These are phyloP conservation scores for Glyphotaelius pellucidus DNA, from an alignment of 2,888 invertebrate species.

Conservation along the genomic window DNA sequence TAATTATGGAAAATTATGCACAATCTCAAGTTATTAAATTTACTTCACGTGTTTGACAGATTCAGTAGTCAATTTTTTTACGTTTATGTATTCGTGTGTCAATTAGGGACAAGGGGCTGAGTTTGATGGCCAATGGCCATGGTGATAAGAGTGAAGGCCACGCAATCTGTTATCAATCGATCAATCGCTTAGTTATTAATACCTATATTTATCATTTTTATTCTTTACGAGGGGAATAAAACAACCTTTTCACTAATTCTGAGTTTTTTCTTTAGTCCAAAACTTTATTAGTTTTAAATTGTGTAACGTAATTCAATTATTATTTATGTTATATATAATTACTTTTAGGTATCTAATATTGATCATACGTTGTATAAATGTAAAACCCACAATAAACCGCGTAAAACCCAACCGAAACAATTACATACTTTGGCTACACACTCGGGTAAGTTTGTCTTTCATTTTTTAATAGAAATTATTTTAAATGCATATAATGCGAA, in stretches of 20 bases:
- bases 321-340: no score
- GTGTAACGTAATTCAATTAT: background rate
- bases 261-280: background rate
- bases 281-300: background rate
- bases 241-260: background rate
- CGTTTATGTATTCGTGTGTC: background rate
- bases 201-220: background rate
- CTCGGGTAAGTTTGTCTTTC: no score
- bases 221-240: background rate
- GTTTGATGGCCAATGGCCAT: background rate
- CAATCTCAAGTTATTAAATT: background rate
- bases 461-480: no score
- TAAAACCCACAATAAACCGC: no score
- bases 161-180: background rate
- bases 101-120: background rate
- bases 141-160: background rate
- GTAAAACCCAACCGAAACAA: background rate
- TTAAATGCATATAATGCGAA: no score
- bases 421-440: no score
- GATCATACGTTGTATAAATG: background rate
- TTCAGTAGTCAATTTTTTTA: background rate
- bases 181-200: background rate
- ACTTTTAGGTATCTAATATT: no score
- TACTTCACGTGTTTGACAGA: background rate
- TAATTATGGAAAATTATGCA: background rate